phyloP scores from a whole-genome alignment of 2,113 vertebrate genomes.

The Podarcis raffonei region DNA sequence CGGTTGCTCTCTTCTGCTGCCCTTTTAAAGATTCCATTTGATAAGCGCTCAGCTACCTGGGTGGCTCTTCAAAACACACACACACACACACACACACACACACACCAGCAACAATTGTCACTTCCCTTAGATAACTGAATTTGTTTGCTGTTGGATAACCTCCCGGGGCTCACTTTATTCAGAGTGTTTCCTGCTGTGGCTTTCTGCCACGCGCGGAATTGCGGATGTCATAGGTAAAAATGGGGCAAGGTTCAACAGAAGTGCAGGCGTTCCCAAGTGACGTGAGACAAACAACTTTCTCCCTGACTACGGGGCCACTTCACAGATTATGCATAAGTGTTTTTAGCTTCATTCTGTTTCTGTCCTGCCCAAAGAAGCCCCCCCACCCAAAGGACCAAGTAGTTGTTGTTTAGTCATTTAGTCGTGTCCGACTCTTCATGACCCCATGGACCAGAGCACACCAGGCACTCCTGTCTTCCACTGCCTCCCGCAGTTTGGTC shows the following conservation, averaged over 20 bases:
- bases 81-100: background rate
- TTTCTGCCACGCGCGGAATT: background rate
- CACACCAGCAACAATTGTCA: background rate
- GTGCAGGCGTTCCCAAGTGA: too few relatives aligned
- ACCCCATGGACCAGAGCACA: too few relatives aligned
- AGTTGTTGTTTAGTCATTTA: too few relatives aligned
- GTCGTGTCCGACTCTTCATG: too few relatives aligned
- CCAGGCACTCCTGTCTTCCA: too few relatives aligned
- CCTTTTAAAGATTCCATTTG: background rate
- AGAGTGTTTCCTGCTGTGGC: background rate
- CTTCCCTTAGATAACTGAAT: background rate
- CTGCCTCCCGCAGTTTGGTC: too few relatives aligned
- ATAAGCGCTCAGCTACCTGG: background rate
- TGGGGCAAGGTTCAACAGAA: background rate
- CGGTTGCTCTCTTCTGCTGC: background rate
- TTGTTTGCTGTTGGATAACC: background rate
- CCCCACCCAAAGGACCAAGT: too few relatives aligned
- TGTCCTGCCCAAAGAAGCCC: too few relatives aligned
- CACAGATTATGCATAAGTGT: too few relatives aligned
- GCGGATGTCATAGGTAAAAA: background rate
- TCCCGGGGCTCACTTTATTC: background rate
- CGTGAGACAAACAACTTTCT: too few relatives aligned
- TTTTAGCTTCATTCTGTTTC: too few relatives aligned
- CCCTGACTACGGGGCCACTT: too few relatives aligned
- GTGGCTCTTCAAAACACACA: background rate